These are phyloP conservation scores for Griposia aprilina DNA, from an alignment of 2,888 invertebrate genomes.

Conservation along the genomic window DNA sequence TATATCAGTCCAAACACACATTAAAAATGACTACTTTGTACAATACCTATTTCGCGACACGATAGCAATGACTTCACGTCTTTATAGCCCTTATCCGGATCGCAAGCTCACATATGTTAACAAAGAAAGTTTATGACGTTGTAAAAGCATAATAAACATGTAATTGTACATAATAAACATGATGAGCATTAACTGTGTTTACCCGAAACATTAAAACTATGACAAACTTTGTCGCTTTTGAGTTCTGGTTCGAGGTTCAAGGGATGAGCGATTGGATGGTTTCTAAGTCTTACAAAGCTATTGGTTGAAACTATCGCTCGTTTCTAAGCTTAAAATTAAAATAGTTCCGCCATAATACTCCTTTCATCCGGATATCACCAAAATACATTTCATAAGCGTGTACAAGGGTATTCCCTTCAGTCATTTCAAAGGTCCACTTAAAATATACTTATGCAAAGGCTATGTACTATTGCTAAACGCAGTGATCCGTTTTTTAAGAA, in stretches of 20 bases:
- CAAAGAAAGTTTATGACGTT: slow-evolving; percentile 58
- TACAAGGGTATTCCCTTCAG: no score
- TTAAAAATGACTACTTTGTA: slow-evolving; percentile 46
- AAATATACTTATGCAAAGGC: no score
- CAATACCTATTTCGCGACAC: not conserved
- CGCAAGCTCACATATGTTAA: slow-evolving; percentile 44
- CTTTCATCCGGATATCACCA: no score
- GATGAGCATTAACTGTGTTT: slow-evolving; percentile 69
- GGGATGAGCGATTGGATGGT: slow-evolving; percentile 33
- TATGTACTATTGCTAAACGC: not conserved
- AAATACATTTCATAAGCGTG: no score
- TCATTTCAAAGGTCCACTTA: no score
- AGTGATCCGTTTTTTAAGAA: not conserved
- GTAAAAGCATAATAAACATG: slow-evolving; percentile 66
- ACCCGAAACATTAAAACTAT: slow-evolving; percentile 72
- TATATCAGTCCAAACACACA: slow-evolving; percentile 18
- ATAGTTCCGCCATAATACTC: no score
- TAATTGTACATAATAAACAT: slow-evolving; percentile 60
- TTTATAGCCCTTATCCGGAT: slow-evolving; percentile 48
- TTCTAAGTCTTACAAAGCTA: not conserved
- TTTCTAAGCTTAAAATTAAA: no score
- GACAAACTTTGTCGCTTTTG: slow-evolving; percentile 70
- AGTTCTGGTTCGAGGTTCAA: slow-evolving; percentile 41
- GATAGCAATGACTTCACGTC: slow-evolving; percentile 18
- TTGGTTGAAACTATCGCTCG: no score